Conservation (phyloP, 53 echinoderm and acorn worm species). For the Paracentrotus lividus region DNA sequence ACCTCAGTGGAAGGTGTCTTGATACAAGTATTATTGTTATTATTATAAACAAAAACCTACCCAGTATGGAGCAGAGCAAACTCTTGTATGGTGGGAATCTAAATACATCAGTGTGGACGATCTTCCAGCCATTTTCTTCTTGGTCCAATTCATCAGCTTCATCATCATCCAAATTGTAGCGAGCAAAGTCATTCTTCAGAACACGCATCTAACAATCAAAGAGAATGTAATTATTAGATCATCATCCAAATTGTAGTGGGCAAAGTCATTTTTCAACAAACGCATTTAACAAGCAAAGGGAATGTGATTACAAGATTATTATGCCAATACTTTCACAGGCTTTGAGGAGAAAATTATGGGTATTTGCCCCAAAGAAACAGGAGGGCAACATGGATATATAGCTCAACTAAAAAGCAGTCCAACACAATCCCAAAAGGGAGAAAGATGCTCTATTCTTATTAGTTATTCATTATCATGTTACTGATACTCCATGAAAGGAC, state of each 20-base stretch:
- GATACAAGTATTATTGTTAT: no score
- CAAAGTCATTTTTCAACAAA: constrained; percentile 99
- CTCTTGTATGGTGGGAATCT: constrained; percentile 92
- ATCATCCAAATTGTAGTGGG: constrained; percentile 95
- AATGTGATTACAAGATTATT: constrained; percentile 68
- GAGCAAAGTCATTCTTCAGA: constrained; percentile 98
- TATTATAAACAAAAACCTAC: constrained; percentile 72
- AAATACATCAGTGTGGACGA: constrained; percentile 99
- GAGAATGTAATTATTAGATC: constrained; percentile 47
- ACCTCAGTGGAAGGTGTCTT: no score
- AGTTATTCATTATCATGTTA: no score
- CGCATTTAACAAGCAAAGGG: constrained; percentile 83
- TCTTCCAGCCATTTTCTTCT: constrained; percentile 99
- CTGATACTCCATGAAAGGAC: no score
- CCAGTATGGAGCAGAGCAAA: constrained; percentile 90
- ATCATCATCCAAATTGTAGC: constrained; percentile 97
- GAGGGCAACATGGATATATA: no score
- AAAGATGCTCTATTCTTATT: no score
- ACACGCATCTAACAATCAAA: constrained; percentile 91
- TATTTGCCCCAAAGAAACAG: no score
- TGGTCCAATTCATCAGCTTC: constrained; percentile 94
- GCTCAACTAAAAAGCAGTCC: no score
- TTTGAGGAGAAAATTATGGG: no score
- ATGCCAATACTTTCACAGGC: constrained; percentile 79
- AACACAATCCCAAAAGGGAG: no score